Base-by-base conservation (phyloP, 2,888 invertebrate genomes). In the Tubulanus polymorphus region DNA sequence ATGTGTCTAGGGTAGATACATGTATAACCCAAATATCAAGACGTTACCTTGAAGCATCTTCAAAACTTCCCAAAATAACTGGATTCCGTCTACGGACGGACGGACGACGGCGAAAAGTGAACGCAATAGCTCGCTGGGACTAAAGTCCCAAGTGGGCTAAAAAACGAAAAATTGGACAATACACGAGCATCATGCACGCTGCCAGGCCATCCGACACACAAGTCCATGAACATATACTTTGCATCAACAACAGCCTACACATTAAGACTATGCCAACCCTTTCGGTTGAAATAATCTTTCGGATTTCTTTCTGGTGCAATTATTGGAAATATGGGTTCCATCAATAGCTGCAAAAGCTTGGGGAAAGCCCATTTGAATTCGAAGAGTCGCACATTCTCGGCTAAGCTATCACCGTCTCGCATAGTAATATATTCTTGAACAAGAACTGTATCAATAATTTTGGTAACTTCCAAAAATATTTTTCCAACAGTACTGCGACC, bases 291-390 rank as follows among this genome's bases (percentile, higher is more conserved):
- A 25, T 58, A 58, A 47, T 60, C 60, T 6, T 27, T 37, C 18
- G 26, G 47, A 26, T 45, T 30, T 10, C 53, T 27, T 20, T 26
- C 1, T 23, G 52, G 55, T 6, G 49, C 53, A 12, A 52, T 28
- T 25, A 55, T 58, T 2, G 52, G 51, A 26, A 60, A n/a, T 51
- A 37, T 55, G 60, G 8, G 53, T 55, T 15, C 52, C 55, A 57
- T 57, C 57, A 30, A 59, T 50, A n/a, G 54, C 59, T 15, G 56
- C 54, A n/a, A 51, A 48, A 51, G 37, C 18, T 54, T 48, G 25
- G 51, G 49, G 45, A 60, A 60, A 29, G 48, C 28, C 45, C 49
- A 58, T 35, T 25, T 23, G 15, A 20, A 18, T 18, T 45, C 35
- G 37, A 37, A 59, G 12, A 45, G 30, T 30, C 29, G n/a, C 26